Evolutionary conservation across 2,113 vertebrate genomes (phyloP), one percentile per base, ranked within the genome.

Genomic region (Bufo gargarizans): DNA sequence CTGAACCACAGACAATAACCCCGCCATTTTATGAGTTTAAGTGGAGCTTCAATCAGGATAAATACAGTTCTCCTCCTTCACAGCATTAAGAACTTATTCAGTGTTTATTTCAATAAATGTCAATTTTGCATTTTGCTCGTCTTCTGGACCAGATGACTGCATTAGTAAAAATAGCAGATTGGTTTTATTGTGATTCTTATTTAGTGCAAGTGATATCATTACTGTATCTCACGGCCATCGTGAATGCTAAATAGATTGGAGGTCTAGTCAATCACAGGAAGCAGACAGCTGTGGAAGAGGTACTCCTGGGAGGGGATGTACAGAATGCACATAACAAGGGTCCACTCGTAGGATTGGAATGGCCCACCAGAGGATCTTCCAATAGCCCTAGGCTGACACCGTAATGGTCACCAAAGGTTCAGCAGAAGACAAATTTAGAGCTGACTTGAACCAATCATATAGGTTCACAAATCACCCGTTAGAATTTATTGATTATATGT

Each of bases 1-100:
- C 5, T 85, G 7, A 4, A 14, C 0, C 33, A 87, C 17, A 85
- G 90, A 82, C 81, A 13, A 76, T 90, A 90, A 86, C 84, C 90
- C 88, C 12, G 84, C 61, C 77, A 77, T 86, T 90, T 33, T 33
- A 33, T 33, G 33, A 33, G 63, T 2, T 0, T 82, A 91, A 89
- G 59, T 86, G 47, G 85, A 90, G 86, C 69, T 56, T 33, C 87
- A 72, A 88, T 81, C 88, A 47, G 85, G 83, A 72, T 63, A 80
- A 87, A 6, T 43, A 53, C 20, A 0, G 61, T 88, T 91, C 78
- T 22, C 33, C 7, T 77, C 67, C 90, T 92, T 88, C 85, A 90
- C 91, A 59, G 58, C 58, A 82, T 90, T 92, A 91, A 89, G 90
- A 91, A 82, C 20, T 91, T 93, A 74, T 78, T 78, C 74, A 79